phyloP scores from a whole-genome alignment of 2,113 vertebrate species.

The Amia ocellicauda region DNA sequence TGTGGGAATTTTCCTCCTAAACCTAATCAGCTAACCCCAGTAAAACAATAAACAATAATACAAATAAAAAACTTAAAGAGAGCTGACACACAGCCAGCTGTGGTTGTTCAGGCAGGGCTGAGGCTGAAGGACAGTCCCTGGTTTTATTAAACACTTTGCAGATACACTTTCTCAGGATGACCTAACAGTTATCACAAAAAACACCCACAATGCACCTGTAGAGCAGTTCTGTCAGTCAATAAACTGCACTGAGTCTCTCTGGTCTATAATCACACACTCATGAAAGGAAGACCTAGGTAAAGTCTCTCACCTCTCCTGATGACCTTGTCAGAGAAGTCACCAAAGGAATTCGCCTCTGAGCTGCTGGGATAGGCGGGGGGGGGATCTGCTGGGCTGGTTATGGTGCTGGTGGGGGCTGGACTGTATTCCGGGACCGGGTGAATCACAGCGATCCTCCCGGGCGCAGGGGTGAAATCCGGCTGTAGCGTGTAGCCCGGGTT shows the following conservation, averaged over 20 bases:
- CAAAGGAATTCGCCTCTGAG: slow-evolving; percentile 27
- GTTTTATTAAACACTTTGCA: background rate
- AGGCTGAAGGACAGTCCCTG: no score
- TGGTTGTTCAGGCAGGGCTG: no score
- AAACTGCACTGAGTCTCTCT: background rate
- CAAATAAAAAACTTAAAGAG: no score
- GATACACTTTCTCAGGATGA: background rate
- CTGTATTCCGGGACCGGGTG: slow-evolving; percentile 33
- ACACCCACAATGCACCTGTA: background rate
- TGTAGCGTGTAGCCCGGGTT: background rate
- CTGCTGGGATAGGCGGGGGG: slow-evolving; percentile 40
- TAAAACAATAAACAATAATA: no score
- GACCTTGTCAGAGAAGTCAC: slow-evolving; percentile 45
- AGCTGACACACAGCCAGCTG: no score
- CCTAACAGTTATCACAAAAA: background rate
- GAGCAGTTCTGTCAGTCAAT: no score
- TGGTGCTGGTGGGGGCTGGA: no score
- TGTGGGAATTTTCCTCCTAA: no score
- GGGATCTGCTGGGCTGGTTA: background rate
- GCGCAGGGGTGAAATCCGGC: background rate
- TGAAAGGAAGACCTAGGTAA: background rate
- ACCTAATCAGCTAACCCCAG: no score
- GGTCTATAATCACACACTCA: background rate
- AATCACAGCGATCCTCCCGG: slow-evolving; percentile 36
- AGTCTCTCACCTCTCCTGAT: slow-evolving; percentile 52